phyloP scores from a whole-genome alignment of 2,797 vertebrate species.

The Hipposideros larvatus region DNA sequence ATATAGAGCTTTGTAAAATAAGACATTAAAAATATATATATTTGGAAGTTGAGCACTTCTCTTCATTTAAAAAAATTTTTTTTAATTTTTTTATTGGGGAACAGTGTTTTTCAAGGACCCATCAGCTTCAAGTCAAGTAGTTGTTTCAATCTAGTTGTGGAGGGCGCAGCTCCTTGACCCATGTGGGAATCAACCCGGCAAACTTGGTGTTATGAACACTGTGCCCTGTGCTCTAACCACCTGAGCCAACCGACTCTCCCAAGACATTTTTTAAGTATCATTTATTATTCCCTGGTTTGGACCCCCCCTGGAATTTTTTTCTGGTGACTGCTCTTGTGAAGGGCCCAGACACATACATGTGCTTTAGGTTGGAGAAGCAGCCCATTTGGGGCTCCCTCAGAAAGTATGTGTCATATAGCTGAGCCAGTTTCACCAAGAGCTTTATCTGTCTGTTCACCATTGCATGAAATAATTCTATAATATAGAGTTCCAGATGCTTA shows the following conservation, averaged over 20 bases:
- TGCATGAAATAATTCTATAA: neutral
- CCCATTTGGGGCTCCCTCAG: neutral
- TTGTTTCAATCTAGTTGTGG: too few species aligned
- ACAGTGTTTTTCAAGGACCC: too few species aligned
- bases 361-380: neutral
- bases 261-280: too few species aligned
- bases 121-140: too few species aligned
- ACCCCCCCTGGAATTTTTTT: neutral
- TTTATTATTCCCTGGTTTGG: neutral
- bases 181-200: too few species aligned
- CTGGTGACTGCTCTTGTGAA: neutral
- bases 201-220: too few species aligned
- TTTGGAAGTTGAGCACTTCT: too few species aligned
- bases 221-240: too few species aligned
- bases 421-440: neutral
- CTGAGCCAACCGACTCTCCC: too few species aligned
- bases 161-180: too few species aligned
- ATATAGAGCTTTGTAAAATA: neutral
- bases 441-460: neutral
- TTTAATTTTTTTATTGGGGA: too few species aligned
- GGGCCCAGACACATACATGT: rapidly evolving
- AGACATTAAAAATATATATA: neutral
- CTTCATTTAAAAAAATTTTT: too few species aligned
- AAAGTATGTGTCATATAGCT: neutral
- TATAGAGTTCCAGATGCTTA: neutral